Percentiles rank a stretch among this genome's conserved stretches.
phyloP scores from a whole-genome alignment of 2,113 vertebrate species.

The Rhinolophus ferrumequinum region DNA sequence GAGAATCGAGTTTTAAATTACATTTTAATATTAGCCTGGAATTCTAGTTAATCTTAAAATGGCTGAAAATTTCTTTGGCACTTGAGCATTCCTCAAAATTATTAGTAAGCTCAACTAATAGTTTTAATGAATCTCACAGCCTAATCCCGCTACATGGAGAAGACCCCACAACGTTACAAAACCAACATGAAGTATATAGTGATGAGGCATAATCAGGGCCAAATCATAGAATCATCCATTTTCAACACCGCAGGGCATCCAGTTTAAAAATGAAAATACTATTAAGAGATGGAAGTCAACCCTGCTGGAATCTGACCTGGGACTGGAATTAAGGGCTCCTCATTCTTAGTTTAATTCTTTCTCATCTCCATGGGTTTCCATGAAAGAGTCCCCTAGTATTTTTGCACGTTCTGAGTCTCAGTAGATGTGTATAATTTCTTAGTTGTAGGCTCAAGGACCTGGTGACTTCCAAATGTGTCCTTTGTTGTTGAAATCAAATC shows the following conservation, averaged over 20 bases:
- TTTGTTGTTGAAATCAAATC: neutral
- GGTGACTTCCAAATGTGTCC: neutral
- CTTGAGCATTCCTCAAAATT: slow-evolving; percentile 16
- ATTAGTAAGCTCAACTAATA: neutral
- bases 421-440: neutral
- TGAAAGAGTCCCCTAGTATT: neutral
- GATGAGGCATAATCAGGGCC: neutral
- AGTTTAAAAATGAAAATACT: neutral
- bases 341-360: neutral
- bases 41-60: slow-evolving; percentile 56
- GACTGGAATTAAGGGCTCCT: neutral
- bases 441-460: neutral
- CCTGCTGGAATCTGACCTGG: neutral
- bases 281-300: neutral
- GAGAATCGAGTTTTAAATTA: slow-evolving; percentile 52
- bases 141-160: neutral
- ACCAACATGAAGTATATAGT: neutral
- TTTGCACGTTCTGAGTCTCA: neutral
- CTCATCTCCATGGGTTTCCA: neutral
- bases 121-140: neutral
- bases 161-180: slow-evolving; percentile 37
- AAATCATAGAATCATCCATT: neutral
- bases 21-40: slow-evolving; percentile 23
- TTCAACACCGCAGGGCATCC: neutral
- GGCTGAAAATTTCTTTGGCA: slow-evolving; percentile 11